These are phyloP conservation scores for western clawed frog (Xenopus tropicalis) DNA, from an alignment of 2,113 vertebrate species.

Conservation along the genomic window UCB_Xtro_10.0 CM004451.2:54915501-54916000, in stretches of 20 bases:
- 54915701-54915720: slow-evolving; percentile 54
- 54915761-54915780: slow-evolving; percentile 96
- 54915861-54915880: neutral
- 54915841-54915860: too few relatives aligned
- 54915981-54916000: slow-evolving; percentile 79
- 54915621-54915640: too few relatives aligned
- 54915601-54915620: too few relatives aligned
- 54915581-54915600: too few relatives aligned
- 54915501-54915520: too few relatives aligned
- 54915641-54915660: too few relatives aligned
- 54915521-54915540: too few relatives aligned
- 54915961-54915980: slow-evolving; percentile 87
- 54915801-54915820: slow-evolving; percentile 67
- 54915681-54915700: too few relatives aligned
- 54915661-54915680: too few relatives aligned
- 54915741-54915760: slow-evolving; percentile 87
- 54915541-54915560: too few relatives aligned
- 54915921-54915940: slow-evolving; percentile 73
- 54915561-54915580: too few relatives aligned
- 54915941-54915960: slow-evolving; percentile 90
- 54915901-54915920: slow-evolving; percentile 84
- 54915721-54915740: slow-evolving; percentile 66
- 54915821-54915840: neutral
- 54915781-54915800: slow-evolving; percentile 89
- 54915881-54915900: neutral